Conservation (phyloP, 92 coral and sea anemone genomes). For the Muricea muricata region DNA sequence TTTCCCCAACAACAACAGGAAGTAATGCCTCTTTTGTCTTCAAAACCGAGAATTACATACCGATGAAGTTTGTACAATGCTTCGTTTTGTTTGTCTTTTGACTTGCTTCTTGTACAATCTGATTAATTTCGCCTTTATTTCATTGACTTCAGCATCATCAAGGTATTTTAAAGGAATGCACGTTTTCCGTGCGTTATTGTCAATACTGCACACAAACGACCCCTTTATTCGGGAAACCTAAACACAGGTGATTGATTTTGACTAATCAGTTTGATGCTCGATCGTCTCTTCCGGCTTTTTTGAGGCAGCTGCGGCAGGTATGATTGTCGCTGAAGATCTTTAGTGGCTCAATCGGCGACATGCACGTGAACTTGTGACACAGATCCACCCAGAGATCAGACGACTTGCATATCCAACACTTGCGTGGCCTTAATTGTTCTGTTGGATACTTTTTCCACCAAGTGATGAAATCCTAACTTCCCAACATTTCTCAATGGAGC, state of each 20-base stretch:
- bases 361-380: not conserved
- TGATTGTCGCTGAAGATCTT: slow-evolving; percentile 59
- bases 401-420: not conserved
- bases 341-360: not conserved
- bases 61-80: not conserved
- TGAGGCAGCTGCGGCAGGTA: slow-evolving; percentile 65
- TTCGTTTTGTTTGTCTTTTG: no score
- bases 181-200: slow-evolving; percentile 6
- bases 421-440: not conserved
- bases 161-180: not conserved
- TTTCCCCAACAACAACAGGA: not conserved
- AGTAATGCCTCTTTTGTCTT: not conserved
- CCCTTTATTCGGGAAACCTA: no score
- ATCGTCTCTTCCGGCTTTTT: slow-evolving; percentile 71
- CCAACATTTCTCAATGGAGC: slow-evolving; percentile 45
- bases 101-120: no score
- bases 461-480: not conserved
- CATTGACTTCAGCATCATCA: no score
- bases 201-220: slow-evolving; percentile 48
- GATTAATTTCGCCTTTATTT: no score
- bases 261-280: slow-evolving; percentile 50
- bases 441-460: slow-evolving; percentile 13
- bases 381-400: not conserved
- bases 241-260: no score
- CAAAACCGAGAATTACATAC: not conserved